Conservation (phyloP, 2,113 vertebrate genomes). For the Chunga burmeisteri region DNA sequence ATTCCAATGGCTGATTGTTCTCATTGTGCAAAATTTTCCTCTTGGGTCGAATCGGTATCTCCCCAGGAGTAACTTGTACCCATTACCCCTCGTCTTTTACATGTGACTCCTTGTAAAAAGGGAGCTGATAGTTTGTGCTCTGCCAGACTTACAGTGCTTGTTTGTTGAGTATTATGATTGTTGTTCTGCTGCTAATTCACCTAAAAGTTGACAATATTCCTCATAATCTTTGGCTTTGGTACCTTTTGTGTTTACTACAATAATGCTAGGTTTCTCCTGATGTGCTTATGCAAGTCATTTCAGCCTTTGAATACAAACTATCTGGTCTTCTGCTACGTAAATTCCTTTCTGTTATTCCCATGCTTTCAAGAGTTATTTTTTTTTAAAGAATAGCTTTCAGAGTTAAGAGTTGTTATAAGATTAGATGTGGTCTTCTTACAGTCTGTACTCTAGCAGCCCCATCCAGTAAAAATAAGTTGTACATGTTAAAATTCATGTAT, state of each 20-base stretch:
- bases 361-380: neutral
- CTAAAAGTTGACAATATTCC: neutral
- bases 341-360: neutral
- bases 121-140: neutral
- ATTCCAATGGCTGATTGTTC: neutral
- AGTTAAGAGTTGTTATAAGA: neutral
- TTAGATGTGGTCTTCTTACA: neutral
- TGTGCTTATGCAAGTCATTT: neutral
- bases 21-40: neutral
- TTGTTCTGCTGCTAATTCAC: neutral
- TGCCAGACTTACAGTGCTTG: neutral
- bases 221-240: neutral
- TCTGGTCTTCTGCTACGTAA: neutral
- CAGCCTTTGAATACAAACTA: neutral
- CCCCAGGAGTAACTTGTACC: neutral
- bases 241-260: neutral
- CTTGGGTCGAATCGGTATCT: neutral
- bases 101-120: neutral
- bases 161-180: neutral
- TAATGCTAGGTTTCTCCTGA: neutral
- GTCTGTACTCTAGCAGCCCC: neutral
- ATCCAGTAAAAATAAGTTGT: neutral
- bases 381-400: neutral
- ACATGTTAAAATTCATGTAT: neutral
- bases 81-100: neutral